phyloP scores from a whole-genome alignment of 2,888 invertebrate species.

The Prosopocoilus inquinatus region DNA sequence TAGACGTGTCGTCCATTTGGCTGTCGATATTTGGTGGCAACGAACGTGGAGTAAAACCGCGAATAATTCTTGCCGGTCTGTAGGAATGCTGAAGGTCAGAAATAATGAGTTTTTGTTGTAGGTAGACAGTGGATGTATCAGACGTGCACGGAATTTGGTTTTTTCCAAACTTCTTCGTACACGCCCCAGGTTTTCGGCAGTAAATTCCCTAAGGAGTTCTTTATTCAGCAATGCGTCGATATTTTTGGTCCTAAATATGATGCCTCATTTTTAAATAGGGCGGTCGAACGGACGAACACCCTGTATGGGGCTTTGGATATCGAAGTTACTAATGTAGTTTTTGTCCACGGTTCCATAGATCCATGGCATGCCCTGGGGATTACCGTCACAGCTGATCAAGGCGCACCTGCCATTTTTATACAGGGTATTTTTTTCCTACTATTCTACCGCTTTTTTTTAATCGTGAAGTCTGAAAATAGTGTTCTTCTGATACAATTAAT shows the following conservation, averaged over 20 bases:
- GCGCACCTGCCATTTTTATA: slow-evolving; percentile 71
- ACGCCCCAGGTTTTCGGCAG: slow-evolving; percentile 68
- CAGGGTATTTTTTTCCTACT: slow-evolving; percentile 54
- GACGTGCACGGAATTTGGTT: slow-evolving; percentile 95
- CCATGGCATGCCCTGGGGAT: slow-evolving; percentile 85
- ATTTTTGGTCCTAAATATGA: slow-evolving; percentile 77
- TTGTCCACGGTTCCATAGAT: slow-evolving; percentile 86
- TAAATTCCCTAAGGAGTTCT: slow-evolving; percentile 74
- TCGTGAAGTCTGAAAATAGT: not conserved
- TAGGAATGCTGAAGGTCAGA: no score
- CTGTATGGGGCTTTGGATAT: slow-evolving; percentile 75
- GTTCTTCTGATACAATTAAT: not conserved
- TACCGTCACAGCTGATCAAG: slow-evolving; percentile 55
- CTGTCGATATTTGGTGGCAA: no score
- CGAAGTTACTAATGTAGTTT: slow-evolving; percentile 70
- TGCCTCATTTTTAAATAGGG: slow-evolving; percentile 58
- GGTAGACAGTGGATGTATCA: slow-evolving; percentile 91
- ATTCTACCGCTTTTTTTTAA: no score
- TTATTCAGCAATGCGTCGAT: slow-evolving; percentile 77
- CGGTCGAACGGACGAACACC: slow-evolving; percentile 71
- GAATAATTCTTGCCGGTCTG: no score
- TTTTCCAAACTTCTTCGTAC: slow-evolving; percentile 83
- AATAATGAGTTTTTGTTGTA: slow-evolving; percentile 33
- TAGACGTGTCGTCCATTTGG: no score
- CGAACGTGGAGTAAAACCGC: no score